Percentiles rank a stretch among this genome's conserved stretches.
Evolutionary conservation across 1,140 invertebrate species (phyloP).

Genomic region (Triops cancriformis): DNA sequence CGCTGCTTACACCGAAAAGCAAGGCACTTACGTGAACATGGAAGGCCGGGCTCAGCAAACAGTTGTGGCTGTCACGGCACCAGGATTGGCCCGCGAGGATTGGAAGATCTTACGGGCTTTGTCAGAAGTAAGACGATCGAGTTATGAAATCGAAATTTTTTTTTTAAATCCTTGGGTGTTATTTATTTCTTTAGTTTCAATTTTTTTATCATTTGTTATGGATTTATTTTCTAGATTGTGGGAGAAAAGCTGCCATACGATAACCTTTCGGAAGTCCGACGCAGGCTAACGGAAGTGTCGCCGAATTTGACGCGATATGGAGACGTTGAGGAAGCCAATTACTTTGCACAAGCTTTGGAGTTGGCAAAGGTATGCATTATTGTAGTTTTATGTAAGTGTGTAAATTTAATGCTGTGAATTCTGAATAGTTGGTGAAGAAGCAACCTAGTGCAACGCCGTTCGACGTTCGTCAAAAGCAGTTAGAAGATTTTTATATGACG

Average conservation of each 20-base stretch:
- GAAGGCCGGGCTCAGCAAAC: constrained; percentile 96
- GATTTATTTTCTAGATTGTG: constrained; percentile 51
- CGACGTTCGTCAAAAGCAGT: constrained; percentile 63
- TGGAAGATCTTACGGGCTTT: constrained; percentile 95
- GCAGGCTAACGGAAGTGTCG: constrained; percentile 70
- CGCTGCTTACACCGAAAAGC: constrained; percentile 98
- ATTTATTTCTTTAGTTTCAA: constrained; percentile 23
- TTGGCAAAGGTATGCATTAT: constrained; percentile 49
- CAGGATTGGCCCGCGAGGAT: constrained; percentile 87
- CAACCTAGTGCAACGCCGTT: constrained; percentile 52
- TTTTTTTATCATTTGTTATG: neutral
- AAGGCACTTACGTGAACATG: constrained; percentile 92
- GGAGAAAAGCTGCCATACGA: constrained; percentile 83
- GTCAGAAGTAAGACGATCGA: constrained; percentile 55
- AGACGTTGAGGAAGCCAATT: constrained; percentile 71
- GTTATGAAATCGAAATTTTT: too few species aligned
- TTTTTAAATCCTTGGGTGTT: constrained; percentile 15
- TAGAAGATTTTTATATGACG: constrained; percentile 98
- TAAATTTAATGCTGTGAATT: constrained; percentile 30
- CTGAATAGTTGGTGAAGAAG: constrained; percentile 47
- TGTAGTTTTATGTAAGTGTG: constrained; percentile 17
- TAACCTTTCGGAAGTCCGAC: constrained; percentile 69
- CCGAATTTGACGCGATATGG: constrained; percentile 82
- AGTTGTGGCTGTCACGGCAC: constrained; percentile 78
- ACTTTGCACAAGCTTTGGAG: constrained; percentile 62